phyloP scores from a whole-genome alignment of 1,140 invertebrate species.

The Olivierus martensii region DNA sequence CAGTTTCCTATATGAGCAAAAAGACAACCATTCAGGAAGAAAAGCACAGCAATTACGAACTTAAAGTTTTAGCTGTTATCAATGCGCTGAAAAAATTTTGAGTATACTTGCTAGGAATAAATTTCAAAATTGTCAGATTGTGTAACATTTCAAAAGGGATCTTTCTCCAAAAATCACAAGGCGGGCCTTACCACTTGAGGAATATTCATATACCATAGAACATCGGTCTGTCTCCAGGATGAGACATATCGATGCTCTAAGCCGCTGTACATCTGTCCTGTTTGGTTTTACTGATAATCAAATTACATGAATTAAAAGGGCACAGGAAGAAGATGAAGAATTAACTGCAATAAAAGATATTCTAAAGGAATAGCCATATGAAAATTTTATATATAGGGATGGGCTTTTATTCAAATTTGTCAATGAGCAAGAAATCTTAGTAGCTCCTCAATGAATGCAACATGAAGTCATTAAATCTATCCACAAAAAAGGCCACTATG shows the following conservation, averaged over 20 bases:
- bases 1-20: too few species aligned
- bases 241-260: constrained; percentile 4
- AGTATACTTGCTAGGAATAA: too few species aligned
- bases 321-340: neutral
- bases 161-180: too few species aligned
- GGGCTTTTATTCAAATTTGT: neutral
- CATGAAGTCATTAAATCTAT: neutral
- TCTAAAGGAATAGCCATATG: neutral
- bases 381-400: neutral
- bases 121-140: too few species aligned
- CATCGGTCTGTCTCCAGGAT: neutral
- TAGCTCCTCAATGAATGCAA: neutral
- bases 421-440: neutral
- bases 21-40: too few species aligned
- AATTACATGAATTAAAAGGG: neutral
- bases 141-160: too few species aligned
- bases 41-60: too few species aligned
- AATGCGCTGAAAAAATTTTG: too few species aligned
- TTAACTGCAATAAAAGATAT: neutral
- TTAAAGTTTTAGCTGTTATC: too few species aligned
- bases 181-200: too few species aligned
- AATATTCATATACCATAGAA: too few species aligned
- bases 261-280: neutral
- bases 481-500: constrained; percentile 2
- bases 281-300: neutral